Base-by-base conservation (phyloP, 2,113 vertebrate genomes). In the Eurystomus gularis region DNA sequence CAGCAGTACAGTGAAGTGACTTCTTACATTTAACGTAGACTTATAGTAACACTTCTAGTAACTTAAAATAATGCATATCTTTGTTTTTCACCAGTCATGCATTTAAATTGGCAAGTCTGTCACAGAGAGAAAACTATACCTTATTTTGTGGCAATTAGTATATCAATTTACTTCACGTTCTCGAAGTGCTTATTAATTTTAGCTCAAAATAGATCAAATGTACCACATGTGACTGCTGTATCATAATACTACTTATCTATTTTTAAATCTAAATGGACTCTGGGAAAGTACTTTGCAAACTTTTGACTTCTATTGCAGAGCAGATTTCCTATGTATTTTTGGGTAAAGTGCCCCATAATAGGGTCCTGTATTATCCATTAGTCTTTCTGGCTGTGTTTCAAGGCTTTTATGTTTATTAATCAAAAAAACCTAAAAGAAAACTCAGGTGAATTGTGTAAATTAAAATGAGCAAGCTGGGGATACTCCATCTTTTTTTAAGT, bases 251-350 rank as follows among this genome's bases (percentile, higher is more conserved):
- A 85, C 88, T 48, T 78, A 88, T 82, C 96, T 97, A 97, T 97
- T 97, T 96, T 95, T 95, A 97, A 93, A 94, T 73, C 88, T 94
- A 97, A 94, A 94, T 95, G 95, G 93, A 97, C 96, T 94, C 94
- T 92, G 92, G 92, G 92, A 97, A 96, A 97, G 95, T 95, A 78
- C 96, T 95, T 90, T 37, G 72, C 92, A 96, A 95, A 96, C 94
- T 90, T 91, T 52, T 94, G 88, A 88, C 96, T 94, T 94, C 76
- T 79, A 2, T 37, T 10, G 25, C 86, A 51, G 88, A 68, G 69
- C 55, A 92, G 82, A 55, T 94, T 96, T 92, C 82, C 88, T 64
- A 20, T 64, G 51, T 92, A 25, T 72, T 97, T 95, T 65, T 86
- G 86, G 15, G 33, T 88, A 15, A 95, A 88, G 66, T 86, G 60